Percentiles rank a stretch among this genome's conserved stretches.
Conservation (phyloP, 2,888 invertebrate genomes). For the Limulus polyphemus region DNA sequence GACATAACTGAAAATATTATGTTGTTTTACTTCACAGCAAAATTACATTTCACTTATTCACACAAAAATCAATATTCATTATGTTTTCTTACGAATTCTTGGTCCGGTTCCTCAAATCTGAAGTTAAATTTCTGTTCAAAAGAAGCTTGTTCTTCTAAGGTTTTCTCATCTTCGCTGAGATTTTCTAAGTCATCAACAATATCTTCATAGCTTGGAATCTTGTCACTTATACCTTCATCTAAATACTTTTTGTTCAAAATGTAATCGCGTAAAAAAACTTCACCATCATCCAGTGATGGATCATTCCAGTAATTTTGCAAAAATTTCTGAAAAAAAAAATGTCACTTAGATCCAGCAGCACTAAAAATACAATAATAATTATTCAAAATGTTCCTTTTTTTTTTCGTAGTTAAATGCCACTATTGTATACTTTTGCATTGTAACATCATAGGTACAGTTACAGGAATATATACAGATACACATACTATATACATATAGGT, state of each 20-base stretch:
- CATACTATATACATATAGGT: no score
- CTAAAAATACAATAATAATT: no score
- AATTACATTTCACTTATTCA: no score
- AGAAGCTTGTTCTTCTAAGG: slow-evolving; percentile 66
- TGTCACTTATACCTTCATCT: slow-evolving; percentile 4
- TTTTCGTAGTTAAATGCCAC: no score
- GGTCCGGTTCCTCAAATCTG: slow-evolving; percentile 88
- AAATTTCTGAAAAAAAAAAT: slow-evolving; percentile 41
- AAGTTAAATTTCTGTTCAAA: slow-evolving; percentile 94
- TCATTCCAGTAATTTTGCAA: slow-evolving; percentile 72
- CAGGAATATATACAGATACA: no score
- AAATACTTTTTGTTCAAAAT: slow-evolving; percentile 66
- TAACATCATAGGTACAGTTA: no score
- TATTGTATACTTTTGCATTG: no score
- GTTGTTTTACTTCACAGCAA: no score
- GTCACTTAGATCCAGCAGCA: not conserved
- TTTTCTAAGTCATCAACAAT: slow-evolving; percentile 47
- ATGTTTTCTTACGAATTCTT: slow-evolving; percentile 11
- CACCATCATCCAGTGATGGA: slow-evolving; percentile 64
- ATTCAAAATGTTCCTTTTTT: no score
- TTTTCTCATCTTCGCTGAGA: slow-evolving; percentile 63
- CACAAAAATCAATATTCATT: slow-evolving; percentile 9
- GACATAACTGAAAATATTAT: no score
- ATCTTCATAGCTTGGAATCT: slow-evolving; percentile 39
- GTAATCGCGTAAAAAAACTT: slow-evolving; percentile 83